Evolutionary conservation across 2,113 vertebrate genomes (phyloP), one percentile per base, ranked within the genome.

Genomic region (Labeo rohita): DNA sequence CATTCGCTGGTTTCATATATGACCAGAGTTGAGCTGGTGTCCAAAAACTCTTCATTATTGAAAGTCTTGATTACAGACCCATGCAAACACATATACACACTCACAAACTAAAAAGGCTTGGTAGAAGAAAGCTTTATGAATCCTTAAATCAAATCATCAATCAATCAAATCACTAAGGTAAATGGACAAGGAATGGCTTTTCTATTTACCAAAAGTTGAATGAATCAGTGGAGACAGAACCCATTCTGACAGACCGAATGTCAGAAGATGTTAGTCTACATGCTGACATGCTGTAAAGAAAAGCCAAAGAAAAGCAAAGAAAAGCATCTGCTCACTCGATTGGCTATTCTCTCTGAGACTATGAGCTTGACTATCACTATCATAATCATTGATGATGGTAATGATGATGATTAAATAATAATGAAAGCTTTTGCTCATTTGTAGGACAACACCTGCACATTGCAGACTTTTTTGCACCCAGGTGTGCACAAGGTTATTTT

Each of bases 401-500:
- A 8, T 61, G 56, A n/a, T 61, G 56, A n/a, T 76, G 0, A 50
- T 50, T 49, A 28, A n/a, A 52, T 21, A 36, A 85, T 68, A 83
- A 79, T 63, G n/a, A 5, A 47, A 28, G 16, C 1, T 66, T 78
- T 79, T 70, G 5, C 28, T 5, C 13, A 80, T 80, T 80, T 65
- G 8, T 86, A 47, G 12, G 21, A 49, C 73, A 52, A 10, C 72
- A 80, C 18, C 54, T 49, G 18, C 52, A 80, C 43, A 49, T 68
- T 43, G 61, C 75, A 82, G 76, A 87, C 68, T 63, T 91, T 28
- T 84, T 90, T 61, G 28, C 4, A 92, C 84, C 89, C 66, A 66
- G 73, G 79, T 89, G 89, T 87, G 82, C 83, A 85, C 89, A 94
- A 93, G 91, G 93, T 94, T 91, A 91, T 91, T 89, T 83, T 91